Base-by-base conservation (phyloP, 2,113 vertebrate species). In the Colinus virginianus region DNA sequence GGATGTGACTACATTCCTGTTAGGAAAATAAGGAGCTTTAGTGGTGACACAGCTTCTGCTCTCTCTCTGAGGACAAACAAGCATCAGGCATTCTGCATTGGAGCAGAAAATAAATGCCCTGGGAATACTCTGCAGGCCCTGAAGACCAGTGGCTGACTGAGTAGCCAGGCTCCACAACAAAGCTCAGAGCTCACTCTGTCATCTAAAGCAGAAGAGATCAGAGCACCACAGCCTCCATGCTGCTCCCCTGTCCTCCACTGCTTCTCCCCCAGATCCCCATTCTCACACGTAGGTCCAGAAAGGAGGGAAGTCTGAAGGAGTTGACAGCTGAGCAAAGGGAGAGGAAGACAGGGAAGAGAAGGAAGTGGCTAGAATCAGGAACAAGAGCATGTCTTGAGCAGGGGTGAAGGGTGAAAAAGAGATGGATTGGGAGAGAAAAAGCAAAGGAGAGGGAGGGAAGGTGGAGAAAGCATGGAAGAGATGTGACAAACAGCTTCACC, bases 81-180 rank as follows among this genome's bases (percentile, higher is more conserved):
- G 88, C 91, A 96, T 84, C 18, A 28, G 84, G 83, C 64, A 96
- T 94, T 96, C 90, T 93, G 66, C n/a, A 84, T 68, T 93, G 86
- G 53, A 93, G 89, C 59, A 97, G 91, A 97, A 97, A 96, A 93
- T 82, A 94, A 97, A 97, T 92, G 94, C 84, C 69, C 77, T 96
- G 95, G 90, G 81, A 93, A 96, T 92, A 88, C 80, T 96, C 79
- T 66, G 66, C 55, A 87, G 70, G 69, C 87, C 58, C 81, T 85
- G 87, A 95, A 96, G 67, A 96, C 90, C 97, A 88, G 96, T 82
- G 23, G 8, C 79, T 92, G 81, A 93, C 75, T 96, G 84, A 97
- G 90, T 58, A 91, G 84, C 87, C 78, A 51, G 49, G 53, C 64
- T 67, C 75, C 87, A 43, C 74, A 69, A 78, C 62, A 89, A 46